Conservation (phyloP, 2,888 invertebrate species). For the Oligia latruncula region DNA sequence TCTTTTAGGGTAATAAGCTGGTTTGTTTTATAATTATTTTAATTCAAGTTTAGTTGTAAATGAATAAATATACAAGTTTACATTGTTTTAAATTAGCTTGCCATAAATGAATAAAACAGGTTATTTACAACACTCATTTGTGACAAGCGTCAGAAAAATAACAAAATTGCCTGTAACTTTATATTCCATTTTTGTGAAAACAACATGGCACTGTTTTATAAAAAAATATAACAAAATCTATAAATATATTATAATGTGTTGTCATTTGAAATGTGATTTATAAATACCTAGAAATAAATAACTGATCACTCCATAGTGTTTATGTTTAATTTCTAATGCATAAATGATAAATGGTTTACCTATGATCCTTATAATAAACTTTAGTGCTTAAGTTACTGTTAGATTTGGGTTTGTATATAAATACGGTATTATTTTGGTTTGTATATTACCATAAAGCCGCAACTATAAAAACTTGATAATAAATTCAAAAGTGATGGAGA, state of each 20-base stretch:
- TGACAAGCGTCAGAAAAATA: slow-evolving; percentile 38
- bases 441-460: slow-evolving; percentile 64
- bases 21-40: slow-evolving; percentile 56
- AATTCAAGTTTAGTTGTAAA: slow-evolving; percentile 44
- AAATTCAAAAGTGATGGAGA: slow-evolving; percentile 72
- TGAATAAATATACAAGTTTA: slow-evolving; percentile 37
- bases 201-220: slow-evolving; percentile 30
- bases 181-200: slow-evolving; percentile 28
- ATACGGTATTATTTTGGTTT: slow-evolving; percentile 66
- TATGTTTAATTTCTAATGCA: slow-evolving; percentile 42
- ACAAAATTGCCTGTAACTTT: slow-evolving; percentile 36
- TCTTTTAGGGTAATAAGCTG: slow-evolving; percentile 41
- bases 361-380: slow-evolving; percentile 53
- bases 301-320: slow-evolving; percentile 43
- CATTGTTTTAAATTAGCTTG: slow-evolving; percentile 30
- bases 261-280: slow-evolving; percentile 55
- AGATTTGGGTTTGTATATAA: slow-evolving; percentile 72
- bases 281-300: slow-evolving; percentile 51
- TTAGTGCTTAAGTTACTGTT: slow-evolving; percentile 59
- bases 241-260: slow-evolving; percentile 43
- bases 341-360: slow-evolving; percentile 46
- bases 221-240: slow-evolving; percentile 35
- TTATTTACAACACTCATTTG: slow-evolving; percentile 46
- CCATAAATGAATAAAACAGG: slow-evolving; percentile 30
- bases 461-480: slow-evolving; percentile 59